phyloP scores from a whole-genome alignment of 2,797 vertebrate genomes.

The Silurus lanzhouensis region DNA sequence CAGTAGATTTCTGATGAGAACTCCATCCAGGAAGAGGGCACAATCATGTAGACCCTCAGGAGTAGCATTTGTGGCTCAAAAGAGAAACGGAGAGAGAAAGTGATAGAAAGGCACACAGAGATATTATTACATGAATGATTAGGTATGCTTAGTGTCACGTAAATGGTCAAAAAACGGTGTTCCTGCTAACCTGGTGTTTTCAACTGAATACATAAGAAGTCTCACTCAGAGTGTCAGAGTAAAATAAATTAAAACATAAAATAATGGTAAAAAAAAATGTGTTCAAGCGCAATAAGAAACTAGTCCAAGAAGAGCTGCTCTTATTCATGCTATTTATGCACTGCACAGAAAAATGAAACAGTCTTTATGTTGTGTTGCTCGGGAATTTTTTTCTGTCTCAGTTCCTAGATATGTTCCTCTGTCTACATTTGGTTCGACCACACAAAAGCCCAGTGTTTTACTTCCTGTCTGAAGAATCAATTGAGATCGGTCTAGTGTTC shows the following conservation, averaged over 20 bases:
- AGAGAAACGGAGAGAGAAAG: neutral
- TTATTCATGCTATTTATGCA: neutral
- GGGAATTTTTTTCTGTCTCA: conserved; percentile 11
- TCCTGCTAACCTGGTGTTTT: neutral
- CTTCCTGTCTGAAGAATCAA: neutral
- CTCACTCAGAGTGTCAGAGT: neutral
- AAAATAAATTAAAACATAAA: neutral
- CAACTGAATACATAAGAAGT: too few relatives aligned
- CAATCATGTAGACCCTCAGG: too few relatives aligned
- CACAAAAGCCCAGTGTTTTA: conserved; percentile 14
- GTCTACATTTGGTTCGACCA: conserved; percentile 11
- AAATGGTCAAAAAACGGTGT: too few relatives aligned
- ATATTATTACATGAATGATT: too few relatives aligned
- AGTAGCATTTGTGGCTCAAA: too few relatives aligned
- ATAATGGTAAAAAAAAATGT: neutral
- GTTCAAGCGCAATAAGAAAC: neutral
- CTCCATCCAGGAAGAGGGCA: too few relatives aligned
- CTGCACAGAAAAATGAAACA: neutral
- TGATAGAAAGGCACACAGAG: too few relatives aligned
- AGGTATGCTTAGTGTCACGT: too few relatives aligned
- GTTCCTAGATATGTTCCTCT: conserved; percentile 9
- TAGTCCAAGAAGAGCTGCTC: neutral
- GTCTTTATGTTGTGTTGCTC: neutral
- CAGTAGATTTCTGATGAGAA: too few relatives aligned
- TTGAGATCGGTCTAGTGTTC: neutral